Evolutionary conservation across 2,797 vertebrate genomes (phyloP), one percentile per base, ranked within the genome.

Genomic region (Lutjanus argentimaculatus): DNA sequence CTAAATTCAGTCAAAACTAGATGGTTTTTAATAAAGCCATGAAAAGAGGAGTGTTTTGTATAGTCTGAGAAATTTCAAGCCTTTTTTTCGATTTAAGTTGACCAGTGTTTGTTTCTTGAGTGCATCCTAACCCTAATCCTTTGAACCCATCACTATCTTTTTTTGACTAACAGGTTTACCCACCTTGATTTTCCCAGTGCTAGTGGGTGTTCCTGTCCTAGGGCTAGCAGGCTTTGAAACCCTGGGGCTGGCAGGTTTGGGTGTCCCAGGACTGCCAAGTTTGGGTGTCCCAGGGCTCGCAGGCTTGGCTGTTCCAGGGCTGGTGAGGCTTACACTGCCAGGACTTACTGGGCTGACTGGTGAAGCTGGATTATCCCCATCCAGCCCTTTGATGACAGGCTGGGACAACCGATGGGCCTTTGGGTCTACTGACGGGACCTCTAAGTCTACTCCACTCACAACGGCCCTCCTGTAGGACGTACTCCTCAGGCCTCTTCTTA

Each of bases 391-490:
- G 40, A 97, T 87, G 2, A 88, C 11, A 2, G 96, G 94, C 78
- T 97, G 96, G 15, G 96, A 96, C 88, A 97, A 92, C 36, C 88
- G 91, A 83, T 95, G 95, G 51, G 93, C 94, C 72, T 95, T 97
- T 72, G 93, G 94, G 21, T 95, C 92, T 19, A 87, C 58, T 0
- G 64, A 49, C 0, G 83, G 52, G 2, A 88, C 84, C 43, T 97
- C 96, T 6, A 94, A 71, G 11, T 98, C 97, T 21, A 97, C 90
- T 1, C 96, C 97, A 30, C 96, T 99, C 17, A 97, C 97, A 79
- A 99, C 97, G 0, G 99, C 99, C 21, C 95, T 95, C 66, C 98
- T 96, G 58, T 99, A 99, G 1, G 99, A 99, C 0, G 97, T 99
- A 36, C 97, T 98, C 80, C 98, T 95, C 86, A 99, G 93, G 21